phyloP scores from a whole-genome alignment of 1,140 invertebrate species.

The Drosophila ercepeae region DNA sequence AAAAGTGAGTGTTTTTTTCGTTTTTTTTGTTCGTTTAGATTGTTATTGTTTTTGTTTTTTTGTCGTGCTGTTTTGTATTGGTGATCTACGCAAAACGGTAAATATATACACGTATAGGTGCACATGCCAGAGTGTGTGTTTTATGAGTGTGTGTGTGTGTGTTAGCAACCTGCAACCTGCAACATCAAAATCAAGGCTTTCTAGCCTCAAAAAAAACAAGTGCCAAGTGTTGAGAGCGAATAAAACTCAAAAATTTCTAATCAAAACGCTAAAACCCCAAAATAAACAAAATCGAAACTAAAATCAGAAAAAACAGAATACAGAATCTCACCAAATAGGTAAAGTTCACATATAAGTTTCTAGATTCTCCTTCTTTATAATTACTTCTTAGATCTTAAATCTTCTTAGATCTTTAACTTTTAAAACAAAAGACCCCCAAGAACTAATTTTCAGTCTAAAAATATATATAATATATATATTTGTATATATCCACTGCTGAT shows the following conservation, averaged over 20 bases:
- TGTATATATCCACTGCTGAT: constrained; percentile 32
- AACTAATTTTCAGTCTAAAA: constrained; percentile 3
- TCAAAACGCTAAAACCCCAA: constrained; percentile 28
- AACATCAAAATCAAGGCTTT: neutral
- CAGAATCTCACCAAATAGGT: constrained; percentile 64
- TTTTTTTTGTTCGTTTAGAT: constrained; percentile 5
- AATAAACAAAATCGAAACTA: constrained; percentile 17
- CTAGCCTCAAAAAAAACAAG: neutral
- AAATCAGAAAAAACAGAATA: constrained; percentile 28
- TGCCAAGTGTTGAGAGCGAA: neutral
- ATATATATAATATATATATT: constrained; percentile 12
- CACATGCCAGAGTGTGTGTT: neutral
- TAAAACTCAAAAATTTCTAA: constrained; percentile 7
- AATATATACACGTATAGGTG: no score
- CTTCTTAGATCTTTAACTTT: constrained; percentile 9
- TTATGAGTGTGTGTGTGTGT: neutral
- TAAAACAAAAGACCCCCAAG: constrained; percentile 3
- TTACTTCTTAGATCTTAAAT: constrained; percentile 5
- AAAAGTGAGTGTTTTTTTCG: constrained; percentile 10
- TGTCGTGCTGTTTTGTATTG: constrained; percentile 5
- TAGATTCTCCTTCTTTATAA: constrained; percentile 21
- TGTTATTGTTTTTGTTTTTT: constrained; percentile 12
- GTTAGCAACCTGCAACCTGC: neutral
- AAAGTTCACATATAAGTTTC: constrained; percentile 63
- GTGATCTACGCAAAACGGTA: constrained; percentile 4